Conservation (phyloP, 2,797 vertebrate genomes). For the Argentina silus region DNA sequence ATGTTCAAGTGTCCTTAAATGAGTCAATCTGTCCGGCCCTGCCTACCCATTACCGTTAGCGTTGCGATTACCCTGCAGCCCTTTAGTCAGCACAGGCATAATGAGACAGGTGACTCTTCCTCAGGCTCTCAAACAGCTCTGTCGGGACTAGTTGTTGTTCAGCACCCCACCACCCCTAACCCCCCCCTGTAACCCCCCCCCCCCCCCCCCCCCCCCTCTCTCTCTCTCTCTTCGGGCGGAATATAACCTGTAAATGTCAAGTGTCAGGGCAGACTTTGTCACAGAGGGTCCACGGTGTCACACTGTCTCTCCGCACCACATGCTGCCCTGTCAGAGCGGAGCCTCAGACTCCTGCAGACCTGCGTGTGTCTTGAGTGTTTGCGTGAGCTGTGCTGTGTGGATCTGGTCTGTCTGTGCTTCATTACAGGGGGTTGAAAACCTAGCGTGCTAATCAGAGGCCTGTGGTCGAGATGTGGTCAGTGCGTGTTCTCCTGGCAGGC, state of each 20-base stretch:
- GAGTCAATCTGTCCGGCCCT: constrained; percentile 53
- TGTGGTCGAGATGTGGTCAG: background rate
- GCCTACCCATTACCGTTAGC: constrained; percentile 61
- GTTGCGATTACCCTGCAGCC: constrained; percentile 61
- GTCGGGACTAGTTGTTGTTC: background rate
- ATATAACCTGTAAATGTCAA: constrained; percentile 27
- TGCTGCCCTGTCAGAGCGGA: constrained; percentile 34
- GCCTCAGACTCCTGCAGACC: background rate
- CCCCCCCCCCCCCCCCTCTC: constrained; percentile 7
- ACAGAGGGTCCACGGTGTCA: constrained; percentile 45
- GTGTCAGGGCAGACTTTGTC: constrained; percentile 40
- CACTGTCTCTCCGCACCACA: constrained; percentile 30
- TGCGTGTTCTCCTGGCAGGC: background rate
- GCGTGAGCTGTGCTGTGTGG: background rate
- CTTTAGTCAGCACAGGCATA: constrained; percentile 51
- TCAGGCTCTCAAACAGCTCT: constrained; percentile 38
- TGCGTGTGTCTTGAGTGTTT: background rate
- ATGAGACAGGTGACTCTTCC: constrained; percentile 48
- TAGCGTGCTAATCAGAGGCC: background rate
- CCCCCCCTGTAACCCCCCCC: background rate
- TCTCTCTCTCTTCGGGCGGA: background rate
- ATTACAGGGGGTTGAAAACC: background rate
- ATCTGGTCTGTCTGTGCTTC: background rate
- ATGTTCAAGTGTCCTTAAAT: constrained; percentile 61
- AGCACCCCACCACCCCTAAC: background rate